These are phyloP conservation scores for Parapsyche elsis DNA, from an alignment of 1,140 invertebrate species.

Conservation along the genomic window DNA sequence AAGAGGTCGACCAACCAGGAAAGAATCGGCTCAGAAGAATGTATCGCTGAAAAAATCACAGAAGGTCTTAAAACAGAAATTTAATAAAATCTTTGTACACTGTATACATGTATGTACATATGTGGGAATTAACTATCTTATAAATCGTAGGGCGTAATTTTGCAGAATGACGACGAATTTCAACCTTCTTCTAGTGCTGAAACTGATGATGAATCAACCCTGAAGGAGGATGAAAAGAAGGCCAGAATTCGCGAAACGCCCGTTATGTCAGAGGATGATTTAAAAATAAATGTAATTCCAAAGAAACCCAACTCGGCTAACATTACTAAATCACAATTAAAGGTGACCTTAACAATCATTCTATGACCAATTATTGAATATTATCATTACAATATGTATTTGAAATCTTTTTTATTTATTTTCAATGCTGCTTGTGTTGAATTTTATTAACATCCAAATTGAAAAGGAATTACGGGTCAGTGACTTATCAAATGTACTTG, in stretches of 20 bases:
- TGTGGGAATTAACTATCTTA: not conserved
- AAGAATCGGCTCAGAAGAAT: slow-evolving; percentile 9
- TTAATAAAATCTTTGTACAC: not conserved
- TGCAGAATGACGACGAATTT: slow-evolving; percentile 53
- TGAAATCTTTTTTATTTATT: too few species aligned
- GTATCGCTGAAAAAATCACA: not conserved
- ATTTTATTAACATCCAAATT: too few species aligned
- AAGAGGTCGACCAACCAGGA: slow-evolving; percentile 62
- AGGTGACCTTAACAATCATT: not conserved
- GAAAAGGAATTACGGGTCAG: too few species aligned
- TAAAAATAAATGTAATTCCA: slow-evolving; percentile 9
- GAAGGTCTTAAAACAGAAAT: not conserved
- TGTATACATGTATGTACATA: not conserved
- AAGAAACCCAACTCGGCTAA: slow-evolving; percentile 4
- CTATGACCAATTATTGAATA: too few species aligned
- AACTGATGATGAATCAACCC: slow-evolving; percentile 50
- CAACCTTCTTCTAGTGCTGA: slow-evolving; percentile 49
- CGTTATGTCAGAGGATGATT: not conserved
- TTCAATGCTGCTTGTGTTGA: too few species aligned
- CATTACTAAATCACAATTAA: not conserved
- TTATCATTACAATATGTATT: too few species aligned
- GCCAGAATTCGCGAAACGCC: not conserved
- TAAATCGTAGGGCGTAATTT: not conserved
- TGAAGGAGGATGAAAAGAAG: slow-evolving; percentile 47
- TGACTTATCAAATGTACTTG: too few species aligned